These are phyloP conservation scores for Antitype chi DNA, from an alignment of 2,888 invertebrate genomes.

Conservation along the genomic window DNA sequence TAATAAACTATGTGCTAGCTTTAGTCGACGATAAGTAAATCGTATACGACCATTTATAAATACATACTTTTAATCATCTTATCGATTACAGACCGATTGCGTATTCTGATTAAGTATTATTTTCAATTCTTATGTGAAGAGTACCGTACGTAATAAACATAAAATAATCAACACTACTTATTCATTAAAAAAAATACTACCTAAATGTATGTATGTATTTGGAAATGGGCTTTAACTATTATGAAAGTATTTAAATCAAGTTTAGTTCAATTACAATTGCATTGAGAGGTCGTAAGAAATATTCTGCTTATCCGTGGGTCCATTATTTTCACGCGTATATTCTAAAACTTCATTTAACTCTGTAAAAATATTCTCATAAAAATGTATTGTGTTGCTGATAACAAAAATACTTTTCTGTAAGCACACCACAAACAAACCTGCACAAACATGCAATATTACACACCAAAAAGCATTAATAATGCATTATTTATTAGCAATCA, in stretches of 20 bases:
- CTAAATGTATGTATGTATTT: not conserved
- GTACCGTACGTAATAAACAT: not conserved
- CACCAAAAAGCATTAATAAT: slow-evolving; percentile 47
- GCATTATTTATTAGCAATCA: slow-evolving; percentile 40
- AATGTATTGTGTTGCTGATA: not conserved
- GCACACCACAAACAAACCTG: slow-evolving; percentile 55
- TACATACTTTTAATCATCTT: slow-evolving; percentile 30
- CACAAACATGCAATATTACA: slow-evolving; percentile 65
- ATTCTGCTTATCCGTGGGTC: not conserved
- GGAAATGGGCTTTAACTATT: not conserved
- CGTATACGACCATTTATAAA: slow-evolving; percentile 13
- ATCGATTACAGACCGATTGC: slow-evolving; percentile 27
- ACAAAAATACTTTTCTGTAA: slow-evolving; percentile 32
- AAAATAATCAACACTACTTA: slow-evolving; percentile 1
- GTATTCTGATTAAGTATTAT: slow-evolving; percentile 18
- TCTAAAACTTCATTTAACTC: not conserved
- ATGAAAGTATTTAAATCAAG: not conserved
- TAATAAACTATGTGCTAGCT: slow-evolving; percentile 4
- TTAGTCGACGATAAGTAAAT: slow-evolving; percentile 17
- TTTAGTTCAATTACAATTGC: slow-evolving; percentile 16
- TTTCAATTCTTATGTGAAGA: slow-evolving; percentile 10
- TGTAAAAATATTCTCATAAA: not conserved
- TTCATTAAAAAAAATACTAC: not conserved
- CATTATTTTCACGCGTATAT: not conserved
- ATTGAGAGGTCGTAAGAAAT: slow-evolving; percentile 6